Conservation (phyloP, 2,888 invertebrate genomes). For the Dyspetes luteomarginatus region DNA sequence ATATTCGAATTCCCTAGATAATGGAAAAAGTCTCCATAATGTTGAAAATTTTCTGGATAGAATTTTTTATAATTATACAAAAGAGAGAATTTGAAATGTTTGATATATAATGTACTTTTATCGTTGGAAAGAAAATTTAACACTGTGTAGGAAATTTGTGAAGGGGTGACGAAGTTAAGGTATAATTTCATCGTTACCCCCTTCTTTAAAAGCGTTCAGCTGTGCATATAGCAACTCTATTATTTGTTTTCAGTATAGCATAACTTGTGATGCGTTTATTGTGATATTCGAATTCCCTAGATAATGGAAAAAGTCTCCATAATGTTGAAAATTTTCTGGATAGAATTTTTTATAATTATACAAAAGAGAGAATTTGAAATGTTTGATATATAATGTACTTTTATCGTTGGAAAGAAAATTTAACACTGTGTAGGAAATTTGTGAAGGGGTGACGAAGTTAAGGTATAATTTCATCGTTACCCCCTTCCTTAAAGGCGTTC, state of each 20-base stretch:
- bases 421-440: too few relatives aligned
- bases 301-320: not conserved
- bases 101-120: not conserved
- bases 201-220: slow-evolving; percentile 20
- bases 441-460: too few relatives aligned
- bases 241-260: slow-evolving; percentile 3
- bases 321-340: not conserved
- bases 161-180: too few relatives aligned
- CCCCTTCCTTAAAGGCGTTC: slow-evolving; percentile 28
- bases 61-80: not conserved
- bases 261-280: not conserved
- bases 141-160: too few relatives aligned
- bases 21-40: not conserved
- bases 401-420: too few relatives aligned
- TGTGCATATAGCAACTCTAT: slow-evolving; percentile 15
- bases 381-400: not conserved
- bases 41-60: not conserved
- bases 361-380: not conserved
- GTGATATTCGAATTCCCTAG: not conserved
- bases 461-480: slow-evolving; percentile 26
- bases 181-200: slow-evolving; percentile 13
- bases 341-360: not conserved
- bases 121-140: too few relatives aligned
- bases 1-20: not conserved
- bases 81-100: not conserved